A percentile compares a stretch with the other conserved stretches of the same genome.
These are phyloP conservation scores for Eupeodes corollae DNA, from an alignment of 1,140 invertebrate species.

Conservation along the genomic window DNA sequence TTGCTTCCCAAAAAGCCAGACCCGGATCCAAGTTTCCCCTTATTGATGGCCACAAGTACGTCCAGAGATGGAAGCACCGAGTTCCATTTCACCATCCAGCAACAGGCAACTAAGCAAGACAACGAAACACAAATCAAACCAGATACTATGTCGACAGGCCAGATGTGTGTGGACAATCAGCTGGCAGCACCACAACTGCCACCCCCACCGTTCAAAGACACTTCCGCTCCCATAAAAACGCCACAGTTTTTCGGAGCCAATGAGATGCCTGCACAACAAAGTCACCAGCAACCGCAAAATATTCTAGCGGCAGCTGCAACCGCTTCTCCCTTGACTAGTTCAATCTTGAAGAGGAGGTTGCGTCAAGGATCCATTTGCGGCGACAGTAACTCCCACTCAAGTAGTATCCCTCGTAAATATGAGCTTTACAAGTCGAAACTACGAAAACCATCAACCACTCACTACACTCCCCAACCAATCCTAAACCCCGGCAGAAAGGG, in stretches of 20 bases:
- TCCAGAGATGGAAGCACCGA: no score
- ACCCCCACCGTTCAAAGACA: constrained; percentile 10
- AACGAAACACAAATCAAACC: no score
- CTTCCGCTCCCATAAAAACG: not conserved
- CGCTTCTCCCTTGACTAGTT: constrained; percentile 17
- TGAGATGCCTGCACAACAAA: constrained; percentile 2
- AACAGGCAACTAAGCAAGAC: no score
- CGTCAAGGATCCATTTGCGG: constrained; percentile 37
- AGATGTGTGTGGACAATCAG: not conserved
- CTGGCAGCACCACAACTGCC: constrained; percentile 11
- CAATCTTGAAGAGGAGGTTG: constrained; percentile 32
- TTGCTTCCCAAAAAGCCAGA: constrained; percentile 3
- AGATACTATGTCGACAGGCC: no score
- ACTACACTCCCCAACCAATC: constrained; percentile 86
- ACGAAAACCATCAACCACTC: constrained; percentile 45
- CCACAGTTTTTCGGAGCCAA: constrained; percentile 2
- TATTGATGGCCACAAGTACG: no score
- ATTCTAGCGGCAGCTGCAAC: not conserved
- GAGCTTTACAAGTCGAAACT: constrained; percentile 43
- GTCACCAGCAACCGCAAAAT: not conserved
- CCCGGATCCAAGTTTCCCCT: no score
- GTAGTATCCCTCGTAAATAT: constrained; percentile 7
- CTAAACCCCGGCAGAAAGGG: constrained; percentile 78
- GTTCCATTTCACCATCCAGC: no score
- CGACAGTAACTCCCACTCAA: constrained; percentile 9